These are phyloP conservation scores for Oxyura jamaicensis DNA, from an alignment of 2,113 vertebrate genomes.

Conservation along the genomic window DNA sequence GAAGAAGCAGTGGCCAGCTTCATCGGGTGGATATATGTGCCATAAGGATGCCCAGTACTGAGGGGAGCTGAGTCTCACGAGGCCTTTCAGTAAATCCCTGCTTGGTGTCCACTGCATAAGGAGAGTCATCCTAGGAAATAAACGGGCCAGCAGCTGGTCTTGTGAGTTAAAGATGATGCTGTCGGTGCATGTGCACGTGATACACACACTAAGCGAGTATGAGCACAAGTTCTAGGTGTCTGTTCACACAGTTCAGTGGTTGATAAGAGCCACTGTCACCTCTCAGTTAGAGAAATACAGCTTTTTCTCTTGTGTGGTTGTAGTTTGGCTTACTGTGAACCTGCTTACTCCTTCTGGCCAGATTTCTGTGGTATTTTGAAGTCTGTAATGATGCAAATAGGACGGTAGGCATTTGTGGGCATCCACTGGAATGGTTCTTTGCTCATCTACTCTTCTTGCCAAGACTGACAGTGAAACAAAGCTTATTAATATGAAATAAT, in stretches of 20 bases:
- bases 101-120: fast-evolving
- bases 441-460: slow-evolving; percentile 14
- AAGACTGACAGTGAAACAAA: slow-evolving; percentile 27
- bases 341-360: not conserved
- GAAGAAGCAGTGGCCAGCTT: no score
- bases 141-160: not conserved
- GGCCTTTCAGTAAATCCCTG: not conserved
- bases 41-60: not conserved
- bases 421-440: not conserved
- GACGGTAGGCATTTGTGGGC: not conserved
- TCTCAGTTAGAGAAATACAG: not conserved
- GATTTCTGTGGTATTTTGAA: not conserved
- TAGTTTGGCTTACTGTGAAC: not conserved
- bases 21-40: no score
- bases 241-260: not conserved
- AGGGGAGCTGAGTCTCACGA: not conserved
- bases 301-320: not conserved
- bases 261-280: not conserved
- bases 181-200: not conserved
- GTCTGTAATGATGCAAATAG: not conserved
- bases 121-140: not conserved
- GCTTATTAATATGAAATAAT: slow-evolving; percentile 33
- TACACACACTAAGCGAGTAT: not conserved
- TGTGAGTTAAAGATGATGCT: not conserved
- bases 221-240: not conserved